These are phyloP conservation scores for Drosophila melanogaster DNA, from an alignment of 1,140 invertebrate genomes.

Conservation along the genomic window DNA sequence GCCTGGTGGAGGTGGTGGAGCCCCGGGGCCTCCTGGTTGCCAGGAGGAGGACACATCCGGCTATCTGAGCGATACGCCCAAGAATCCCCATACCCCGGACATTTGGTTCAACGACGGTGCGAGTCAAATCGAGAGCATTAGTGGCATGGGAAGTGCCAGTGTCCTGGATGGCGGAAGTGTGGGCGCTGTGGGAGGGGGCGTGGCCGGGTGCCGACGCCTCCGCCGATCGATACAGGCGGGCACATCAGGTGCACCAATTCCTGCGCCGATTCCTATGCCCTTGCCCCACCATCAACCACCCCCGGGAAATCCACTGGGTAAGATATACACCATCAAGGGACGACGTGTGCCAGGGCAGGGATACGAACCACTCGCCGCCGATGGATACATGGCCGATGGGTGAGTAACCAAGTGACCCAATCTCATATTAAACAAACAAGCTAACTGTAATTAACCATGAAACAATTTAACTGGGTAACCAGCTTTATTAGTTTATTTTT, in stretches of 20 bases:
- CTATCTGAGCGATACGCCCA: slow-evolving; percentile 88
- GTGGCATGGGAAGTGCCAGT: slow-evolving; percentile 68
- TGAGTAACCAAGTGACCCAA: slow-evolving; percentile 53
- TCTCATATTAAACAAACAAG: slow-evolving; percentile 4
- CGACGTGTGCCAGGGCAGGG: slow-evolving; percentile 59
- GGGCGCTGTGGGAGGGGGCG: slow-evolving; percentile 18
- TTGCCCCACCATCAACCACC: slow-evolving; percentile 9
- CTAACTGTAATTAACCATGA: slow-evolving; percentile 6
- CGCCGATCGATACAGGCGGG: slow-evolving; percentile 68
- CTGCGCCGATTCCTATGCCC: slow-evolving; percentile 19
- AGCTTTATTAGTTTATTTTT: background rate
- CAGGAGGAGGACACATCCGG: slow-evolving; percentile 88
- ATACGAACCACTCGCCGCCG: slow-evolving; percentile 60
- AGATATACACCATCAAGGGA: slow-evolving; percentile 56
- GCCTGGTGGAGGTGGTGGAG: slow-evolving; percentile 7
- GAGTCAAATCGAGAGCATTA: slow-evolving; percentile 75
- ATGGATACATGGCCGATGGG: slow-evolving; percentile 68
- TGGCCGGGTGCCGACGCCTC: slow-evolving; percentile 51
- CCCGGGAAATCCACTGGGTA: slow-evolving; percentile 24
- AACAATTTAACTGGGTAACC: slow-evolving; percentile 4
- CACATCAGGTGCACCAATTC: slow-evolving; percentile 20
- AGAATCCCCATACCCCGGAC: slow-evolving; percentile 81
- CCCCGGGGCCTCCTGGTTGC: slow-evolving; percentile 59
- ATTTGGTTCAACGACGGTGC: slow-evolving; percentile 82
- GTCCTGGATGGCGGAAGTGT: slow-evolving; percentile 39